phyloP scores from a whole-genome alignment of 1,140 invertebrate species.

The Cydia amplana region DNA sequence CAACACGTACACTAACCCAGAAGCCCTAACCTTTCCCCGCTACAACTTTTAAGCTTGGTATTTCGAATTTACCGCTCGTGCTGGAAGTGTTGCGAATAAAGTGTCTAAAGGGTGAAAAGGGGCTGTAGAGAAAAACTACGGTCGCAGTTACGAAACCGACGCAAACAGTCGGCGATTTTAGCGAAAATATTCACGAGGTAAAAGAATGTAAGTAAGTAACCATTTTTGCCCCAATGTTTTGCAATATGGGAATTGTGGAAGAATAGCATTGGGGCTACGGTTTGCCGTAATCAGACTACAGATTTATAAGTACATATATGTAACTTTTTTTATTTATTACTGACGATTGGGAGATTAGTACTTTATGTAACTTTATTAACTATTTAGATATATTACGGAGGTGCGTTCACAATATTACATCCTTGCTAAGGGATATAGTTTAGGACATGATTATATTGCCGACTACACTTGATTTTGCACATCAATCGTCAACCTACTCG shows the following conservation, averaged over 20 bases:
- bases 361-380: not conserved
- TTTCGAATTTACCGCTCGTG: conserved; percentile 22
- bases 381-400: too few species aligned
- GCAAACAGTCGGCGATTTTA: conserved; percentile 10
- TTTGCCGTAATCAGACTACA: not conserved
- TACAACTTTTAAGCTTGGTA: conserved; percentile 20
- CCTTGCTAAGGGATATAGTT: too few species aligned
- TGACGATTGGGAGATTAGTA: not conserved
- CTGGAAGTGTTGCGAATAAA: conserved; percentile 26
- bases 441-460: too few species aligned
- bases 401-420: too few species aligned
- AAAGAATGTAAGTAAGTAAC: conserved; percentile 20
- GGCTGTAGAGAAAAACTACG: conserved; percentile 7
- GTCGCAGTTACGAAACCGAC: conserved; percentile 1
- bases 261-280: not conserved
- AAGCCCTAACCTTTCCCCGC: conserved; percentile 5
- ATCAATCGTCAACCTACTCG: too few species aligned
- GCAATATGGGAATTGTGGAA: conserved; percentile 8
- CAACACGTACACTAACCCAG: not conserved
- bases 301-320: too few species aligned
- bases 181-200: conserved; percentile 18
- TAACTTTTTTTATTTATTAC: not conserved
- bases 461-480: too few species aligned
- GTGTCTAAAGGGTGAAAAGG: conserved; percentile 18
- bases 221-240: conserved; percentile 21